Evolutionary conservation across 1,140 invertebrate genomes (phyloP), one percentile per base, ranked within the genome.

Genomic region (Tigriopus japonicus): DNA sequence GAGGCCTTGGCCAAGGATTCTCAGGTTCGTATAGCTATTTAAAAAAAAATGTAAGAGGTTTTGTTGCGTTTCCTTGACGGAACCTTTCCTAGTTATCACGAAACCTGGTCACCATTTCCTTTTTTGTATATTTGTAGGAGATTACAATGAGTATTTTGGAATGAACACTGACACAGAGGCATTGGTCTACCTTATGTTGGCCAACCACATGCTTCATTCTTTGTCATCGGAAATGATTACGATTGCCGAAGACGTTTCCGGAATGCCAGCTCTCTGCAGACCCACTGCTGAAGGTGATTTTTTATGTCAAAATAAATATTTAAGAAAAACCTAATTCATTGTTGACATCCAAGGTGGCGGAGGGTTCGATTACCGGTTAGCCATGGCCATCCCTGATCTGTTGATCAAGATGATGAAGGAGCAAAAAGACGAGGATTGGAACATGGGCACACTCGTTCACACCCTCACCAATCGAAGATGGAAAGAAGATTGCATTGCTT

Each of bases 311-410:
- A n/a, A n/a, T n/a, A n/a, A n/a, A n/a, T n/a, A n/a, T n/a, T n/a
- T n/a, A n/a, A n/a, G n/a, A n/a, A 35, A 35, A 35, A 35, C 9
- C 28, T 5, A 35, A 35, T 9, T 35, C 28, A 3, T 35, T 35
- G 3, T 3, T 3, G 9, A 35, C 28, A 35, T 35, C 28, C n/a
- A n/a, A 49, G 52, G 52, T 54, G 52, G 52, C 2, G 24, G 17
- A 6, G 52, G 52, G 2, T 54, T 54, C 24, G 52, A 54, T 54
- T 54, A 21, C 14, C 15, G 52, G 24, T 75, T 99, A 15, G 94
- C 83, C 19, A 98, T 99, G 95, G 90, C 94, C 10, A 89, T 98
- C 66, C 95, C 95, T 0, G 94, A 98, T 72, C 92, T 91, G 74
- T 99, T 96, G 96, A 99, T 99, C 65, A 87, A 98, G 74, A 73